Evolutionary conservation across 1,140 invertebrate species (phyloP), one percentile per base, ranked within the genome.

Genomic region (Phymorhynchus buccinoides): DNA sequence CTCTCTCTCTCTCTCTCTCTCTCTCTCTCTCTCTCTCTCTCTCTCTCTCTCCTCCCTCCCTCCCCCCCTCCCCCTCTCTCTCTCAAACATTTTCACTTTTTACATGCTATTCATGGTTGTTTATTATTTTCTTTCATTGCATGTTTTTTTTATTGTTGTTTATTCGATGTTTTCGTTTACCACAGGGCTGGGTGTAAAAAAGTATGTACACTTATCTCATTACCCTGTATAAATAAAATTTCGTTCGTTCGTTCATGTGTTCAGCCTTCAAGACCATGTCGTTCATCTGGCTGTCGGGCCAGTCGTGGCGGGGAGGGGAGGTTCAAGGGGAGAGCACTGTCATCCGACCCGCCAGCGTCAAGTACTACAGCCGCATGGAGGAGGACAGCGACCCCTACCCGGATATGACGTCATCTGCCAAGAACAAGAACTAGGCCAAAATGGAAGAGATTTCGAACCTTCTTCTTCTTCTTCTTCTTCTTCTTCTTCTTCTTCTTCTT

Each of bases 321-420:
- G n/a, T n/a, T n/a, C n/a, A n/a, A n/a, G 89, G 88, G 39, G 89
- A 91, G 85, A 90, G 87, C 81, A 88, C 88, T 79, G 78, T 89
- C 14, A 90, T 91, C 39, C 86, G 88, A 27, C 88, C 90, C 22
- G 84, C 84, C 62, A 87, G 86, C 37, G 86, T 91, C 71, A 91
- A 91, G 86, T 91, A 90, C 86, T 91, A 91, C 81, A 88, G 89
- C 7, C 86, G 88, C 42, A 91, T 90, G 89, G 7, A 12, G 18
- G 78, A 87, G 16, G 88, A 89, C 30, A 87, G 86, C 66, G 85
- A 87, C 35, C 88, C 87, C 56, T 85, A 86, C 44, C 80, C 87
- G 84, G 88, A 87, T 79, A 66, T 87, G 56, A 27, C 56, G 14
- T 27, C 56, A 35, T 83, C 83, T 3, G 56, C 84, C 4, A 62